These are phyloP conservation scores for Amblyjoppa proteus DNA, from an alignment of 2,888 invertebrate genomes.

Conservation along the genomic window DNA sequence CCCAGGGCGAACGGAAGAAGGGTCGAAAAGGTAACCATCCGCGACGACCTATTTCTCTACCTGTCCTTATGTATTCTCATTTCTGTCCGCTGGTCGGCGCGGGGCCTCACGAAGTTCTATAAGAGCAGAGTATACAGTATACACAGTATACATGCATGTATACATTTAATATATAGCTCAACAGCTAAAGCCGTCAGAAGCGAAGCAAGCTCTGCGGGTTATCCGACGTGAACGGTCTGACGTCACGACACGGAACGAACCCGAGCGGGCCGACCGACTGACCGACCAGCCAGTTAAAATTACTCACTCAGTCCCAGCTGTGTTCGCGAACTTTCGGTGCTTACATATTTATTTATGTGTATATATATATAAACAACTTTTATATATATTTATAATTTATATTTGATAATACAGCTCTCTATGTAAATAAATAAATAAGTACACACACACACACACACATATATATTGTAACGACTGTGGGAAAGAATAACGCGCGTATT, in stretches of 20 bases:
- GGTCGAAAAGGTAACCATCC: slow-evolving; percentile 33
- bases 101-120: slow-evolving; percentile 25
- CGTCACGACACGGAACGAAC: slow-evolving; percentile 64
- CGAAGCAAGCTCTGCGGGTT: slow-evolving; percentile 33
- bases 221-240: slow-evolving; percentile 62
- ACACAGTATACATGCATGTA: not conserved
- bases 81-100: slow-evolving; percentile 24
- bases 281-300: slow-evolving; percentile 59
- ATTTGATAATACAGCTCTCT: too few species aligned
- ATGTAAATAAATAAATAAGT: too few species aligned
- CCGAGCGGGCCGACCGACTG: slow-evolving; percentile 61
- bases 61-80: slow-evolving; percentile 19
- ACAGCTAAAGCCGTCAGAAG: slow-evolving; percentile 5
- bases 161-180: not conserved
- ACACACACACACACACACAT: too few species aligned
- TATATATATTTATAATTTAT: slow-evolving; percentile 7
- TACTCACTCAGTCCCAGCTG: slow-evolving; percentile 47
- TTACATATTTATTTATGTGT: not conserved
- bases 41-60: slow-evolving; percentile 33
- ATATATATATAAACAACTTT: slow-evolving; percentile 15
- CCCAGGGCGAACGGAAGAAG: slow-evolving; percentile 22
- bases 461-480: too few species aligned
- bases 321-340: slow-evolving; percentile 53
- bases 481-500: too few species aligned
- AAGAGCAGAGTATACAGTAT: not conserved